Percentiles rank a stretch among this genome's conserved stretches.
Conservation (phyloP, 2,888 invertebrate species). For the Marasmarcha lunaedactyla region DNA sequence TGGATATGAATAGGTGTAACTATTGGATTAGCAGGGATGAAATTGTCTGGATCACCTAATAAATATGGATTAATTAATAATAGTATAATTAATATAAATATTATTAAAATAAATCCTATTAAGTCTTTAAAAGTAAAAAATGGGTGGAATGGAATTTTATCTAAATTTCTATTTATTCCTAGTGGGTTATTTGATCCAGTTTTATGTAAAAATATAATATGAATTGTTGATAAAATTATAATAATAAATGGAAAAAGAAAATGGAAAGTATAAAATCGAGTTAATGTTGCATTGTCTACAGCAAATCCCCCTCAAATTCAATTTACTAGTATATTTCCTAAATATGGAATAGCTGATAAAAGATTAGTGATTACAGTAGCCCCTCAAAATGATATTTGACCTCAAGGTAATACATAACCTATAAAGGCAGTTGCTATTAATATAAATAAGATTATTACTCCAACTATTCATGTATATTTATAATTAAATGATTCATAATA, state of each 20-base stretch:
- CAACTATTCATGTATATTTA: conserved; percentile 73
- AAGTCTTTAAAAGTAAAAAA: conserved; percentile 76
- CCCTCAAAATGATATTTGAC: conserved; percentile 86
- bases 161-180: conserved; percentile 73
- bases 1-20: conserved; percentile 81
- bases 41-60: conserved; percentile 80
- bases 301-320: conserved; percentile 84
- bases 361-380: conserved; percentile 85
- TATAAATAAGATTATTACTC: conserved; percentile 75
- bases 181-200: conserved; percentile 75
- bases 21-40: conserved; percentile 76
- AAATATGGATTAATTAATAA: conserved; percentile 68
- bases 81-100: conserved; percentile 62
- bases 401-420: conserved; percentile 83
- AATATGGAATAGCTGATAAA: conserved; percentile 77
- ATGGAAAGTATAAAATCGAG: conserved; percentile 82
- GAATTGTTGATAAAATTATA: conserved; percentile 70
- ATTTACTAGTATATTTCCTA: conserved; percentile 73
- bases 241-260: conserved; percentile 80
- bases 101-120: conserved; percentile 69
- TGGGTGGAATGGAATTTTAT: conserved; percentile 78
- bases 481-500: conserved; percentile 60
- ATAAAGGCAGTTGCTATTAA: conserved; percentile 80
- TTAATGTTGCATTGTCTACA: conserved; percentile 79
- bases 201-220: conserved; percentile 76